phyloP scores from a whole-genome alignment of 2,888 invertebrate genomes.

The Neoscelio sp. region DNA sequence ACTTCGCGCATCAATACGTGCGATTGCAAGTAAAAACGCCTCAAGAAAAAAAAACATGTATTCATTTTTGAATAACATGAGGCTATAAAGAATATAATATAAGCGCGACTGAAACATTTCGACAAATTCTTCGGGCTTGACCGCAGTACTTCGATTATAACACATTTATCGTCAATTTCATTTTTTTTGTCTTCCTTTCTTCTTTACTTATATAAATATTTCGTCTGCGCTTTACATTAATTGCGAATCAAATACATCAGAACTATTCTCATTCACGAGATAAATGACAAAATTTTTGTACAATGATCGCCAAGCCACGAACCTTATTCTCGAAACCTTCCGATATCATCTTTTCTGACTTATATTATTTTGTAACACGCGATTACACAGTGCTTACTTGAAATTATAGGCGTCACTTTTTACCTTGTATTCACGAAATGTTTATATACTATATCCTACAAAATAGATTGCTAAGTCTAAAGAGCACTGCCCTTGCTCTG shows the following conservation, averaged over 20 bases:
- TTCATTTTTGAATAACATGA: slow-evolving; percentile 80
- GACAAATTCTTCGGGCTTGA: slow-evolving; percentile 74
- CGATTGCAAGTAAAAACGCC: slow-evolving; percentile 76
- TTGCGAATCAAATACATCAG: background rate
- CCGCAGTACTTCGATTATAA: background rate
- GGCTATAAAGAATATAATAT: slow-evolving; percentile 81
- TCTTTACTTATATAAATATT: slow-evolving; percentile 30
- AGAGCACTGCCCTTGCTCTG: slow-evolving; percentile 70
- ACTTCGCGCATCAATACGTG: slow-evolving; percentile 73
- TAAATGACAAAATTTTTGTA: slow-evolving; percentile 42
- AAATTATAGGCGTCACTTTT: slow-evolving; percentile 78
- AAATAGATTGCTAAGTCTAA: slow-evolving; percentile 75
- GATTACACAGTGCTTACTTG: slow-evolving; percentile 77
- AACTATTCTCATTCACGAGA: background rate
- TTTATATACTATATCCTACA: slow-evolving; percentile 75
- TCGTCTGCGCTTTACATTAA: background rate
- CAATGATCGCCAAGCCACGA: slow-evolving; percentile 40
- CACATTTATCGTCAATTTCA: background rate
- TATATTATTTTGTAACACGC: slow-evolving; percentile 75
- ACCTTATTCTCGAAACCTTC: slow-evolving; percentile 54
- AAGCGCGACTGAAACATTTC: slow-evolving; percentile 72
- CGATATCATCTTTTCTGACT: slow-evolving; percentile 53
- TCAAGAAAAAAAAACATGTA: slow-evolving; percentile 79
- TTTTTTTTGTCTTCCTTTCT: too few species aligned
- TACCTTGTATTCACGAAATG: slow-evolving; percentile 69